Percentiles rank a stretch among this genome's conserved stretches.
phyloP scores from a whole-genome alignment of 1,140 invertebrate species.

The Antheraea mylitta region DNA sequence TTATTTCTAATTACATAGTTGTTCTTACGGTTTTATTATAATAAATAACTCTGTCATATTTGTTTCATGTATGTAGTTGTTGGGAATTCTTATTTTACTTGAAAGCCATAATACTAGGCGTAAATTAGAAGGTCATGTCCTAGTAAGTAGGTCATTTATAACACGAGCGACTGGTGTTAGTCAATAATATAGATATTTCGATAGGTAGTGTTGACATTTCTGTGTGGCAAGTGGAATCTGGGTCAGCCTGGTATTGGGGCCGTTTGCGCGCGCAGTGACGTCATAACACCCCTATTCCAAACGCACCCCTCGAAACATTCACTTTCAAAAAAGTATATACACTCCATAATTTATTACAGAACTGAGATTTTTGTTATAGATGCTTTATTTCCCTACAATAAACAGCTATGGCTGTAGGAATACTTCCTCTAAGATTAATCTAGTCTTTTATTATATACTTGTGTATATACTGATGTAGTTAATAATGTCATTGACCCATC shows the following conservation, averaged over 20 bases:
- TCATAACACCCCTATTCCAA: constrained; percentile 37
- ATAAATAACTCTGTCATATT: not conserved
- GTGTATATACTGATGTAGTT: too few relatives aligned
- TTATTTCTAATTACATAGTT: not conserved
- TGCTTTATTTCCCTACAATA: too few relatives aligned
- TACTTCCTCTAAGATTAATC: too few relatives aligned
- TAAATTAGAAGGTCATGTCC: not conserved
- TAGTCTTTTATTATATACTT: too few relatives aligned
- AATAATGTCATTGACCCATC: too few relatives aligned
- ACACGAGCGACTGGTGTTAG: constrained; percentile 27
- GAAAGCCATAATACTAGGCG: not conserved
- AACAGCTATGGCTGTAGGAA: too few relatives aligned
- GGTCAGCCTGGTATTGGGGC: constrained; percentile 48
- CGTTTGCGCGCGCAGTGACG: constrained; percentile 62
- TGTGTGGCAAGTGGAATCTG: constrained; percentile 58
- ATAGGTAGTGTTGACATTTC: constrained; percentile 62
- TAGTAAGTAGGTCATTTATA: constrained; percentile 30
- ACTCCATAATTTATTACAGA: not conserved
- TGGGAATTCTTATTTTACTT: not conserved
- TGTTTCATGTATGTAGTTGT: not conserved
- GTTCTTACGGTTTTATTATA: not conserved
- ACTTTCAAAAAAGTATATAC: constrained; percentile 41
- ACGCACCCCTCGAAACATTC: constrained; percentile 53
- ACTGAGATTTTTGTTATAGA: too few relatives aligned
- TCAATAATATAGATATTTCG: constrained; percentile 36